Percentiles rank a stretch among this genome's conserved stretches.
Conservation (phyloP, 2,797 vertebrate species). For the Coregonus sp. region DNA sequence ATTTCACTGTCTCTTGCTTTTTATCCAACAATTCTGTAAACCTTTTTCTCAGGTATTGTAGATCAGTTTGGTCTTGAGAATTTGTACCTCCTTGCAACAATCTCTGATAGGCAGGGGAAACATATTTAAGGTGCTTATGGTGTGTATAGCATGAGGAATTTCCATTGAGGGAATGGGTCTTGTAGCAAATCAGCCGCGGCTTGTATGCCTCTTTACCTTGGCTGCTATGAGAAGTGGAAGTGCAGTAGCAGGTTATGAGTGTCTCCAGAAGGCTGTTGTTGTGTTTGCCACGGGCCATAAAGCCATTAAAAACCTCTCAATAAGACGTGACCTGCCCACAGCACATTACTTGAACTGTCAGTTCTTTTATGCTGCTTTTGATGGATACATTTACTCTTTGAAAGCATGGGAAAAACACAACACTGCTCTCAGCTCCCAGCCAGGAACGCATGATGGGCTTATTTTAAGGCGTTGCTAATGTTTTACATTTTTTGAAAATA, state of each 20-base stretch:
- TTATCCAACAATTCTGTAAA: background rate
- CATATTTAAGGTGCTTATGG: background rate
- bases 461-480: conserved; percentile 1
- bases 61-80: background rate
- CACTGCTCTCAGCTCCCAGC: conserved; percentile 2
- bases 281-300: conserved; percentile 22
- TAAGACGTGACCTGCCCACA: conserved; percentile 20
- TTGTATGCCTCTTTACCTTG: background rate
- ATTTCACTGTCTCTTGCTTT: too few relatives aligned
- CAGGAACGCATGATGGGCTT: background rate
- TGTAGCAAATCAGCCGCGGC: background rate
- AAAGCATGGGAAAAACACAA: conserved; percentile 28
- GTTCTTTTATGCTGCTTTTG: conserved; percentile 21
- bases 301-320: conserved; percentile 46
- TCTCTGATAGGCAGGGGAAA: background rate
- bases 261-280: conserved; percentile 16
- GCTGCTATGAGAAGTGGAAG: background rate
- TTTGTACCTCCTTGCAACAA: too few relatives aligned
- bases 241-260: conserved; percentile 3
- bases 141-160: background rate
- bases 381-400: conserved; percentile 33
- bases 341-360: conserved; percentile 26
- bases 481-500: background rate
- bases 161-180: background rate
- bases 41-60: background rate